Percentiles rank a stretch among this genome's conserved stretches.
phyloP scores from a whole-genome alignment of 2,888 invertebrate genomes.

The Limnephilus lunatus region DNA sequence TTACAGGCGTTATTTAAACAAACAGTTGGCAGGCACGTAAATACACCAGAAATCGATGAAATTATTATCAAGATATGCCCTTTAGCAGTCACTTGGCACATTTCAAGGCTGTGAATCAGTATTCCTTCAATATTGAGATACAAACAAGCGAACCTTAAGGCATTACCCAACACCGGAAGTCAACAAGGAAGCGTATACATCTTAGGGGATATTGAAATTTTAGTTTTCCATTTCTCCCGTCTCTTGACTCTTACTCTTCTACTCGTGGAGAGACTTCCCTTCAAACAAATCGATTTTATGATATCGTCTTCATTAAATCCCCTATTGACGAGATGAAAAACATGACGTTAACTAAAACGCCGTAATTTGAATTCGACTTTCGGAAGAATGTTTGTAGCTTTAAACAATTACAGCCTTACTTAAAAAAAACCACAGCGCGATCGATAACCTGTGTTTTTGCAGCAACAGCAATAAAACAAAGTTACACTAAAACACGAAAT shows the following conservation, averaged over 20 bases:
- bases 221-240: neutral
- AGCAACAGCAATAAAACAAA: too few relatives aligned
- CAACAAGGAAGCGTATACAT: constrained; percentile 6
- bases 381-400: neutral
- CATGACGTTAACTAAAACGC: neutral
- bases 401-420: neutral
- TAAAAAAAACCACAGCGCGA: too few relatives aligned
- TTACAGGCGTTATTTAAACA: neutral
- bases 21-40: neutral
- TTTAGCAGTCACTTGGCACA: neutral
- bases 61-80: neutral
- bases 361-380: neutral
- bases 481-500: too few relatives aligned
- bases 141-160: neutral
- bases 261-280: neutral
- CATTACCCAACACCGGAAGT: constrained; percentile 15
- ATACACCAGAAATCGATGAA: neutral
- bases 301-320: neutral
- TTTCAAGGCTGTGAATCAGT: neutral
- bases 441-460: too few relatives aligned
- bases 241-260: neutral
- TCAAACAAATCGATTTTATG: neutral
- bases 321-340: neutral
- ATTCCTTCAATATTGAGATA: neutral
- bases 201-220: constrained; percentile 10